A percentile compares a stretch with the other conserved stretches of the same genome.
phyloP scores from a whole-genome alignment of 2,113 vertebrate genomes.

The Perca fluviatilis region DNA sequence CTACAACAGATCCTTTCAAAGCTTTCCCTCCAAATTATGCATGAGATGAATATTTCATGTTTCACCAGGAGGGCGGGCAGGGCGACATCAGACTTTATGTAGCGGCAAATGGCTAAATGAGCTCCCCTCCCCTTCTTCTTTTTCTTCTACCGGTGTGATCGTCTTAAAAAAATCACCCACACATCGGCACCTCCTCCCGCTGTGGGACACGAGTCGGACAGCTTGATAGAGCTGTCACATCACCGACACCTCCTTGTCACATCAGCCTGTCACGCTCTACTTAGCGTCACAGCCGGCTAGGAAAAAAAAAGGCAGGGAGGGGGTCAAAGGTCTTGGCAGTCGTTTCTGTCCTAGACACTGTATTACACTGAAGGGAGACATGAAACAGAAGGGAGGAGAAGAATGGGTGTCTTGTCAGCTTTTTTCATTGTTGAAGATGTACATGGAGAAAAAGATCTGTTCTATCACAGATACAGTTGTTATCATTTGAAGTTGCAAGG shows the following conservation, averaged over 20 bases:
- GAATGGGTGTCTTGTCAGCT: neutral
- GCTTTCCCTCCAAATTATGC: slow-evolving; percentile 48
- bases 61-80: slow-evolving; percentile 2
- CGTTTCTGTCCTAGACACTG: neutral
- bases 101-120: slow-evolving; percentile 35
- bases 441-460: neutral
- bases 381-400: neutral
- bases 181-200: neutral
- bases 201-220: neutral
- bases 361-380: neutral
- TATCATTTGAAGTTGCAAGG: neutral
- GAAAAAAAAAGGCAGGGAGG: neutral
- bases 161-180: slow-evolving; percentile 20
- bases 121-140: neutral
- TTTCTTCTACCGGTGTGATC: slow-evolving; percentile 14
- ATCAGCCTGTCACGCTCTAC: neutral
- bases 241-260: slow-evolving; percentile 7
- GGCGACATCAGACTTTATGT: neutral
- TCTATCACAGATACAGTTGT: slow-evolving; percentile 12
- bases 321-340: slow-evolving; percentile 27
- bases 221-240: slow-evolving; percentile 29
- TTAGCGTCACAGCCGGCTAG: neutral
- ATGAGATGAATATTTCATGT: slow-evolving; percentile 71
- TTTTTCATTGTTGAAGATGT: neutral
- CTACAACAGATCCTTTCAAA: slow-evolving; percentile 35